Conservation (phyloP, 2,113 vertebrate species). For the human region GRCh38 chr3:52817501-52818000, state of each 20-base stretch:
- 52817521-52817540: neutral
- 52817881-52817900: neutral
- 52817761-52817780: neutral
- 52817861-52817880: neutral
- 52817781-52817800: neutral
- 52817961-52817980: neutral
- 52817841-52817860: neutral
- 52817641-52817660: neutral
- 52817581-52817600: neutral
- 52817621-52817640: neutral
- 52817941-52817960: neutral
- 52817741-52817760: neutral
- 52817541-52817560: accelerated
- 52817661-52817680: neutral
- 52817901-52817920: accelerated
- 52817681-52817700: neutral
- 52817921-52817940: accelerated
- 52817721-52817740: neutral
- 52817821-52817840: neutral
- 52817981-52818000: neutral
- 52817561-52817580: neutral
- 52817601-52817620: neutral
- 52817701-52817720: neutral
- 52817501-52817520: neutral
- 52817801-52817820: neutral